Conservation (phyloP, 2,113 vertebrate genomes). For the Hydrochoerus hydrochaeris region DNA sequence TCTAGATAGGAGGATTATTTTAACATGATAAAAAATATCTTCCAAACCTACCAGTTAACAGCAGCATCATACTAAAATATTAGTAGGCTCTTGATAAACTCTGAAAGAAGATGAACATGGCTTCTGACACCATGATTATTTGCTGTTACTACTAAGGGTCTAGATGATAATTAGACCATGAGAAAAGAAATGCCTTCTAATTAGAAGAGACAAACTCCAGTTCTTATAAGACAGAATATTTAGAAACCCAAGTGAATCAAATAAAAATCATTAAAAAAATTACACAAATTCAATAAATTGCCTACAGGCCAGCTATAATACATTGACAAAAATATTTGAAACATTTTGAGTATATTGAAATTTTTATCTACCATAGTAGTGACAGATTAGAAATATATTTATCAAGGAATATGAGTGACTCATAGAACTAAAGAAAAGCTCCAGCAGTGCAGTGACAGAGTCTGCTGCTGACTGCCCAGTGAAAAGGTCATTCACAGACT, state of each 20-base stretch:
- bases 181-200: background rate
- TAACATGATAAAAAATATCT: background rate
- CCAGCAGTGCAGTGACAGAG: accelerated
- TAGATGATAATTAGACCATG: too few species aligned
- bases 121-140: accelerated
- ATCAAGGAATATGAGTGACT: accelerated
- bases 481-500: accelerated
- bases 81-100: too few species aligned
- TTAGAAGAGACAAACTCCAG: background rate
- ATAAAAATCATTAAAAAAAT: background rate
- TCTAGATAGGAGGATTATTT: background rate
- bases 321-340: background rate
- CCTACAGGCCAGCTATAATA: too few species aligned
- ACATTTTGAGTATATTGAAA: background rate
- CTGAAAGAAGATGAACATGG: background rate
- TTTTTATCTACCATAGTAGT: background rate
- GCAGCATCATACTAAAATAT: accelerated
- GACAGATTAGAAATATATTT: background rate
- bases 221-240: background rate
- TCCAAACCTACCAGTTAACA: background rate
- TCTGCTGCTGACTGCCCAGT: accelerated
- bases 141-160: too few species aligned
- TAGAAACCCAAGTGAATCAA: background rate
- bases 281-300: background rate
- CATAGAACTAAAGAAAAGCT: background rate